Conservation (phyloP, 2,888 invertebrate genomes). For the Hipparchia sbordonii region DNA sequence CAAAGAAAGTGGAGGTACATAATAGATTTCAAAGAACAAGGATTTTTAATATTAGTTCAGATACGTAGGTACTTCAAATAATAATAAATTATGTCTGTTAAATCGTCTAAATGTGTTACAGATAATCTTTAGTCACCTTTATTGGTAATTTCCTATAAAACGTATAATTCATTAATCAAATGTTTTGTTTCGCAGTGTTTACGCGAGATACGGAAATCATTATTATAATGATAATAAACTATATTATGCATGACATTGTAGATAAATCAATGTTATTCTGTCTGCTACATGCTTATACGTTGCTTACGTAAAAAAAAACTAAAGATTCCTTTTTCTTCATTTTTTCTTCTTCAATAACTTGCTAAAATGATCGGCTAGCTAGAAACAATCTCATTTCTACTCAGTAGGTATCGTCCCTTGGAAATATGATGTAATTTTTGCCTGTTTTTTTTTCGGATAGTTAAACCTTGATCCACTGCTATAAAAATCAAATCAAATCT, state of each 20-base stretch:
- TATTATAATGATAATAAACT: slow-evolving; percentile 46
- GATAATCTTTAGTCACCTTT: slow-evolving; percentile 52
- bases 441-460: too few relatives aligned
- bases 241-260: slow-evolving; percentile 42
- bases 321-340: background rate
- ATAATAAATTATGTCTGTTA: background rate
- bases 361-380: too few relatives aligned
- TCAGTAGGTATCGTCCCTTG: too few relatives aligned
- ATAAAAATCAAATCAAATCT: too few relatives aligned
- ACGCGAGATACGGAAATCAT: slow-evolving; percentile 62
- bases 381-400: too few relatives aligned
- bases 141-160: slow-evolving; percentile 53
- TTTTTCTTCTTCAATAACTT: background rate
- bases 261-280: slow-evolving; percentile 40
- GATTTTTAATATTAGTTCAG: too few relatives aligned
- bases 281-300: slow-evolving; percentile 1
- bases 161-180: slow-evolving; percentile 48
- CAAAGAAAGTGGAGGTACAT: too few relatives aligned
- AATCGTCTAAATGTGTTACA: slow-evolving; percentile 24
- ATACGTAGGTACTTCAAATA: background rate
- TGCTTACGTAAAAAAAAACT: background rate
- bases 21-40: too few relatives aligned
- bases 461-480: too few relatives aligned
- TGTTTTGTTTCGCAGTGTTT: slow-evolving; percentile 63
- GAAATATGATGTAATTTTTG: too few relatives aligned